phyloP scores from a whole-genome alignment of 2,797 vertebrate species.

The Ptychadena robeensis region DNA sequence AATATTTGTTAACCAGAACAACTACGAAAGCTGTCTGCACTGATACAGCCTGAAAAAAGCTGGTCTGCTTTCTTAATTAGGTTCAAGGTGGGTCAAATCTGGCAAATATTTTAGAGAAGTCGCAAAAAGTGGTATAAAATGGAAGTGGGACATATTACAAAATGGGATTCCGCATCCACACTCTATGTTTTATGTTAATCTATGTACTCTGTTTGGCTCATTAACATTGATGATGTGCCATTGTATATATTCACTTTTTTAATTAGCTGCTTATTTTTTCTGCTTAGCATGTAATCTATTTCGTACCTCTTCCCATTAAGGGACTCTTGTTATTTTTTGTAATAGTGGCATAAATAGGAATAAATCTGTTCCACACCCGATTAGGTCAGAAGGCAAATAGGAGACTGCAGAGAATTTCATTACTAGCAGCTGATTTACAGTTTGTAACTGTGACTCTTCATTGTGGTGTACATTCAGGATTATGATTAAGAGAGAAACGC shows the following conservation, averaged over 20 bases:
- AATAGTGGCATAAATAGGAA: neutral
- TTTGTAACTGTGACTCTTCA: conserved; percentile 5
- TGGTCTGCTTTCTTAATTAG: too few species aligned
- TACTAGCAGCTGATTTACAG: conserved; percentile 8
- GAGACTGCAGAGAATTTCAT: conserved; percentile 3
- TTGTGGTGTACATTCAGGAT: conserved; percentile 3
- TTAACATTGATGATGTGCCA: neutral
- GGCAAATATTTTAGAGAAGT: too few species aligned
- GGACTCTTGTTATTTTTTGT: neutral
- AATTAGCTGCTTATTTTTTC: too few species aligned
- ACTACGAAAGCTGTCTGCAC: too few species aligned
- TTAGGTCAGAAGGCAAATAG: conserved; percentile 11
- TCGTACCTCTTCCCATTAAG: neutral
- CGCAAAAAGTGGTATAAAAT: too few species aligned
- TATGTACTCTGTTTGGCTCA: too few species aligned
- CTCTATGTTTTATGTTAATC: too few species aligned
- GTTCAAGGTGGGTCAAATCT: too few species aligned
- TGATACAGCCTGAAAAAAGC: too few species aligned
- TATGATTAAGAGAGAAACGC: conserved; percentile 10
- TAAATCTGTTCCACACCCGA: neutral
- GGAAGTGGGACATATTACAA: too few species aligned
- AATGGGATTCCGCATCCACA: too few species aligned
- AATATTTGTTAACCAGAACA: too few species aligned
- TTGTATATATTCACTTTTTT: neutral
- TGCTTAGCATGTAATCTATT: neutral